Evolutionary conservation across 1,140 invertebrate species (phyloP).

Genomic region (Apis cerana): DNA sequence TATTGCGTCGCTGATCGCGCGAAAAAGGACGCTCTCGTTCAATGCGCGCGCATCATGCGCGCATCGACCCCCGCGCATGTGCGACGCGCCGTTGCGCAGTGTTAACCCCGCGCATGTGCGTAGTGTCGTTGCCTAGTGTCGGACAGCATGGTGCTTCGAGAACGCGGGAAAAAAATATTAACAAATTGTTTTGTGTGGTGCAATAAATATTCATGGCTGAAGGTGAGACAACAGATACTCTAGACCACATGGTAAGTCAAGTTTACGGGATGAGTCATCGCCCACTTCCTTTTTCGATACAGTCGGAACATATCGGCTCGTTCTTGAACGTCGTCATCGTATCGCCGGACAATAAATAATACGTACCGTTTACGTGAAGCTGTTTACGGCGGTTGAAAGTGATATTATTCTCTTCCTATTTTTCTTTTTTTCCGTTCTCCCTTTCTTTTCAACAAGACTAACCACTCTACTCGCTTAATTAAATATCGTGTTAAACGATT

Average conservation of each 20-base stretch:
- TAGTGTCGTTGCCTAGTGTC: too few species aligned
- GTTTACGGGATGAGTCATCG: conserved; percentile 40
- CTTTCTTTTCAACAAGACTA: not conserved
- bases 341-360: conserved; percentile 37
- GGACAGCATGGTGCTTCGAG: not conserved
- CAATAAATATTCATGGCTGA: conserved; percentile 45
- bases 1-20: not conserved
- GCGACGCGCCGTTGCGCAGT: not conserved
- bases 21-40: not conserved
- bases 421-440: not conserved
- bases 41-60: not conserved
- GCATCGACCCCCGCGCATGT: not conserved
- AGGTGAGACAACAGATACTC: conserved; percentile 18
- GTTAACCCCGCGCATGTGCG: not conserved
- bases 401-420: not conserved
- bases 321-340: conserved; percentile 14
- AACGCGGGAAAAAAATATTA: not conserved
- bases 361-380: conserved; percentile 4
- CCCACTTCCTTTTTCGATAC: conserved; percentile 23
- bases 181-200: conserved; percentile 28
- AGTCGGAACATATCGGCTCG: not conserved
- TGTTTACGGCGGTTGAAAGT: not conserved
- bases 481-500: conserved; percentile 29
- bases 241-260: conserved; percentile 37
- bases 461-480: conserved; percentile 25